Percentiles rank a stretch among this genome's conserved stretches.
These are phyloP conservation scores for Athripsodes cinereus DNA, from an alignment of 2,888 invertebrate genomes.

Conservation along the genomic window DNA sequence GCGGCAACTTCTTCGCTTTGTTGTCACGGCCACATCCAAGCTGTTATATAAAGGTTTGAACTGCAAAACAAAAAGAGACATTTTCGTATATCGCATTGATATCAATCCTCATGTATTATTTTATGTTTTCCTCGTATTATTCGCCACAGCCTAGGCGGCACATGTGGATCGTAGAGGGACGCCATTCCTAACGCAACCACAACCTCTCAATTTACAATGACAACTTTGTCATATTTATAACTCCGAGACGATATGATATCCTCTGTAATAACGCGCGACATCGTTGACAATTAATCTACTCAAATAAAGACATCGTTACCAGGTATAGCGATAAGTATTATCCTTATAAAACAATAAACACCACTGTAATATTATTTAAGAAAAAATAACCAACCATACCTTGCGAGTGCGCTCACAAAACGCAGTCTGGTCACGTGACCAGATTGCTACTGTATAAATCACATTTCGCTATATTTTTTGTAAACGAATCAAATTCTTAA, in stretches of 20 bases:
- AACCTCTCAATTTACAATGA: constrained; percentile 60
- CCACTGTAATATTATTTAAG: constrained; percentile 16
- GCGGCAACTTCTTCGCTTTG: constrained; percentile 13
- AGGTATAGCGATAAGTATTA: constrained; percentile 14
- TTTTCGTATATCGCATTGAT: neutral
- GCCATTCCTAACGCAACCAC: constrained; percentile 66
- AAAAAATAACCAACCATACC: constrained; percentile 52
- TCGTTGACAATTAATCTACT: too few relatives aligned
- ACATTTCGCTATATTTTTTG: neutral
- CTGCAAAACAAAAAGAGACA: neutral
- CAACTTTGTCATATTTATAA: constrained; percentile 34
- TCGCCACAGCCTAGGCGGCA: constrained; percentile 47
- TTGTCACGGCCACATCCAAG: constrained; percentile 11
- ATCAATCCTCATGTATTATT: neutral
- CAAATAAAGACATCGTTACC: constrained; percentile 15
- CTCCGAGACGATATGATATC: constrained; percentile 24
- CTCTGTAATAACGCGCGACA: too few relatives aligned
- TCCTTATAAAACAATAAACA: constrained; percentile 20
- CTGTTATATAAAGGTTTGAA: constrained; percentile 17
- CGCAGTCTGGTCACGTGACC: constrained; percentile 66
- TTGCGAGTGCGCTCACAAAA: constrained; percentile 64
- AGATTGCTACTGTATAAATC: neutral
- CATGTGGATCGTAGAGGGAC: constrained; percentile 59
- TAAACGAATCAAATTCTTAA: neutral
- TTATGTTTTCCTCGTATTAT: constrained; percentile 19